Conservation (phyloP, 1,140 invertebrate species). For the Zaprionus gabonicus region DNA sequence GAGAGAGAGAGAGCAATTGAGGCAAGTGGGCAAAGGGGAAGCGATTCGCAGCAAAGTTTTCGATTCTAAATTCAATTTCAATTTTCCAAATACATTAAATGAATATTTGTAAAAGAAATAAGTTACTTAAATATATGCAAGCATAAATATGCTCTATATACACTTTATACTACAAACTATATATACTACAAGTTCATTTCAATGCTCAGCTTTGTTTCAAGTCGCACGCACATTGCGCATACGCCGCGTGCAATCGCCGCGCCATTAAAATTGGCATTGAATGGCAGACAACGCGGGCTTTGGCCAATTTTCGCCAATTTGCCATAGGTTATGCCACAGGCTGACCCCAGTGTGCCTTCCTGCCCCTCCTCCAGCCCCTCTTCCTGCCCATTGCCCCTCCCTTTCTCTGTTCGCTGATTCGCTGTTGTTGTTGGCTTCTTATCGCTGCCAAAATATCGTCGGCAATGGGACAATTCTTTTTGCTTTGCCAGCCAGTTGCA, state of each 20-base stretch:
- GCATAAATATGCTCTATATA: too few relatives aligned
- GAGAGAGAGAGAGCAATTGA: background rate
- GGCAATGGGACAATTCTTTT: background rate
- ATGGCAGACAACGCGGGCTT: slow-evolving; percentile 9
- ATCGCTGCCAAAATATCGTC: slow-evolving; percentile 19
- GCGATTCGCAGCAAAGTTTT: background rate
- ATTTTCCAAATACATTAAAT: background rate
- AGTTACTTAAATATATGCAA: background rate
- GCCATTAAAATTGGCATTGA: slow-evolving; percentile 31
- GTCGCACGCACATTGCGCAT: slow-evolving; percentile 5
- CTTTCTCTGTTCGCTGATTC: background rate
- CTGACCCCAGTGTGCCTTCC: background rate
- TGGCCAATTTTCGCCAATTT: slow-evolving; percentile 26
- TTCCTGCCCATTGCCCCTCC: background rate
- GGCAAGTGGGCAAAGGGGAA: too few relatives aligned
- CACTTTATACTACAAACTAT: too few relatives aligned
- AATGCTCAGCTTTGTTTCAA: background rate
- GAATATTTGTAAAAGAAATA: background rate
- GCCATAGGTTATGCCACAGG: slow-evolving; percentile 13
- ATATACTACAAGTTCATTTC: background rate
- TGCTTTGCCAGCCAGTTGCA: slow-evolving; percentile 3
- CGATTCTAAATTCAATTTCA: background rate
- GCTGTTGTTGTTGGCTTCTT: background rate
- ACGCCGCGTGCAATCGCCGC: slow-evolving; percentile 33
- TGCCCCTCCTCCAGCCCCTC: background rate